These are phyloP conservation scores for Platyscapa corneri DNA, from an alignment of 1,140 invertebrate genomes.

Conservation along the genomic window DNA sequence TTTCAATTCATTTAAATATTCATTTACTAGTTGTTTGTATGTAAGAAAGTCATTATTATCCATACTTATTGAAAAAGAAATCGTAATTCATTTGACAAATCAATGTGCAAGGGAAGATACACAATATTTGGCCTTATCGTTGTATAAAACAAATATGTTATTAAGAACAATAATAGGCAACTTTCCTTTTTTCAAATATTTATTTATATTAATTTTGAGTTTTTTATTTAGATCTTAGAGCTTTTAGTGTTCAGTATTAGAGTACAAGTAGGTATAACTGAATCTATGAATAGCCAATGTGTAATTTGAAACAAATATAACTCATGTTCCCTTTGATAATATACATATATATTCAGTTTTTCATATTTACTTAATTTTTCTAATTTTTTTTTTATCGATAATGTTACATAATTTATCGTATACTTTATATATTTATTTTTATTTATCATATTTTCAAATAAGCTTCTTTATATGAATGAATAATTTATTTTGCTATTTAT, in stretches of 20 bases:
- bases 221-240: background rate
- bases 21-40: background rate
- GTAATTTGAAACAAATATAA: no score
- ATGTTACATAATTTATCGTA: no score
- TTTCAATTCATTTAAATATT: background rate
- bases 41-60: no score
- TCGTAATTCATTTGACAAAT: background rate
- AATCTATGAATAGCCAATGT: no score
- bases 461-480: no score
- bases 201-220: background rate
- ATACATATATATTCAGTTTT: no score
- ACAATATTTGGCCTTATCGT: slow-evolving; percentile 17
- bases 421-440: no score
- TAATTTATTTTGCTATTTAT: no score
- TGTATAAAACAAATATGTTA: slow-evolving; percentile 5
- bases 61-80: background rate
- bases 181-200: slow-evolving; percentile 25
- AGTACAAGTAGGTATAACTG: background rate
- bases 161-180: background rate
- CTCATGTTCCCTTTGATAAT: no score
- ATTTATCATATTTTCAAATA: no score
- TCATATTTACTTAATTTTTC: no score
- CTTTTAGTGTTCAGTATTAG: background rate
- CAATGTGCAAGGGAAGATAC: background rate
- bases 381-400: no score